These are phyloP conservation scores for Parnassius glacialis DNA, from an alignment of 2,888 invertebrate genomes.

Conservation along the genomic window DNA sequence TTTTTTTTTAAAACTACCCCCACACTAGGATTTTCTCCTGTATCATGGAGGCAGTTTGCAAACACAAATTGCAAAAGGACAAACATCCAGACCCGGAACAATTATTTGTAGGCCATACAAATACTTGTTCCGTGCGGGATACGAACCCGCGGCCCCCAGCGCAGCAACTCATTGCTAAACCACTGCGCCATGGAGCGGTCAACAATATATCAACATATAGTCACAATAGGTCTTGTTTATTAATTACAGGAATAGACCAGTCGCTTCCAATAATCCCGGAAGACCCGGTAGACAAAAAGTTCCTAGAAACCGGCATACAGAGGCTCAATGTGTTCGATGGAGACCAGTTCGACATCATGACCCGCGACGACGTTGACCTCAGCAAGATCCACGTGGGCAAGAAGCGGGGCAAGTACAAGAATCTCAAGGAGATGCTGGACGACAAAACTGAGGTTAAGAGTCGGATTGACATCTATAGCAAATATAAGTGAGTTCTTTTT, in stretches of 20 bases:
- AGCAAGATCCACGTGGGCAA: conserved; percentile 77
- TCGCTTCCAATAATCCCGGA: conserved; percentile 83
- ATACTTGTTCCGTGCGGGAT: no score
- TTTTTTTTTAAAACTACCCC: no score
- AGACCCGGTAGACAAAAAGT: conserved; percentile 79
- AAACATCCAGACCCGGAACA: no score
- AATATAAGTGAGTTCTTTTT: conserved; percentile 71
- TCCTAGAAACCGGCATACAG: conserved; percentile 77
- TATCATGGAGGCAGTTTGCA: no score
- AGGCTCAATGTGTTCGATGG: conserved; percentile 87
- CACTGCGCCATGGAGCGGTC: no score
- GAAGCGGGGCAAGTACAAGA: conserved; percentile 81
- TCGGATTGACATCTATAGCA: conserved; percentile 78
- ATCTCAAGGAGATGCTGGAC: conserved; percentile 83
- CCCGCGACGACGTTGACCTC: conserved; percentile 77
- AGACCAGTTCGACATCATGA: conserved; percentile 90
- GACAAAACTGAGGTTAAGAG: conserved; percentile 83
- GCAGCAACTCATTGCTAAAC: no score
- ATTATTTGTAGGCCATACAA: no score
- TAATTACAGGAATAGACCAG: conserved; percentile 64
- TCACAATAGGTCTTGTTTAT: neutral
- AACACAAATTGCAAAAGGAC: no score
- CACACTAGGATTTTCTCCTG: no score
- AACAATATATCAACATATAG: no score
- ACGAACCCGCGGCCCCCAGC: no score